These are phyloP conservation scores for Drosophila quinaria DNA, from an alignment of 2,888 invertebrate species.

Conservation along the genomic window DNA sequence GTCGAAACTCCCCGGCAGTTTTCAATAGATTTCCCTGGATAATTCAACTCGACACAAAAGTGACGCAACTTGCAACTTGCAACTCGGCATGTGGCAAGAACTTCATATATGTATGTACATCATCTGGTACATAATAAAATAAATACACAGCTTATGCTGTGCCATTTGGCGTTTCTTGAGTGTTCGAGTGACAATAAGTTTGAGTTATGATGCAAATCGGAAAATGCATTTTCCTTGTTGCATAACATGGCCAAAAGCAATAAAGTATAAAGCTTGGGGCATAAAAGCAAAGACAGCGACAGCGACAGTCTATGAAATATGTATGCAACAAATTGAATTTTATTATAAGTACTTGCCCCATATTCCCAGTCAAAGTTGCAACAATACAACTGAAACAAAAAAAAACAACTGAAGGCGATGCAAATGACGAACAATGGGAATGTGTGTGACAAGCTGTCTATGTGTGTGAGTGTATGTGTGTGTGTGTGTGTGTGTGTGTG, in stretches of 20 bases:
- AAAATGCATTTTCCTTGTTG: slow-evolving; percentile 70
- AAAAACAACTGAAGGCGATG: not conserved
- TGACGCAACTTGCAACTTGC: slow-evolving; percentile 15
- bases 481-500: slow-evolving; percentile 3
- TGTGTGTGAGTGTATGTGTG: slow-evolving; percentile 27
- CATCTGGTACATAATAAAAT: not conserved
- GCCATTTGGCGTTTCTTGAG: slow-evolving; percentile 14
- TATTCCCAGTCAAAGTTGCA: slow-evolving; percentile 40
- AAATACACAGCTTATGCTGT: not conserved
- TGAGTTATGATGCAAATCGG: slow-evolving; percentile 58
- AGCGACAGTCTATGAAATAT: slow-evolving; percentile 49
- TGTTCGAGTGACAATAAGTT: slow-evolving; percentile 47
- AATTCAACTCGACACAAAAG: slow-evolving; percentile 6
- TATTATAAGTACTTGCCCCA: slow-evolving; percentile 64
- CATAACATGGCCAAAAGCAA: slow-evolving; percentile 44
- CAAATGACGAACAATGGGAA: slow-evolving; percentile 65
- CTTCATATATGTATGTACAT: not conserved
- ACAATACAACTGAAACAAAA: slow-evolving; percentile 21
- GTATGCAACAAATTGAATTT: slow-evolving; percentile 78
- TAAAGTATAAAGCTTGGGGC: slow-evolving; percentile 46
- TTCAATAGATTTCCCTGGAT: slow-evolving; percentile 70
- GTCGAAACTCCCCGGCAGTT: slow-evolving; percentile 39
- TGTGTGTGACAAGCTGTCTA: slow-evolving; percentile 33
- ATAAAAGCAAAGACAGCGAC: slow-evolving; percentile 41
- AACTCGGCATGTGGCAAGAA: slow-evolving; percentile 8